These are phyloP conservation scores for Tenthredo scrophulariae DNA, from an alignment of 2,888 invertebrate genomes.

Conservation along the genomic window DNA sequence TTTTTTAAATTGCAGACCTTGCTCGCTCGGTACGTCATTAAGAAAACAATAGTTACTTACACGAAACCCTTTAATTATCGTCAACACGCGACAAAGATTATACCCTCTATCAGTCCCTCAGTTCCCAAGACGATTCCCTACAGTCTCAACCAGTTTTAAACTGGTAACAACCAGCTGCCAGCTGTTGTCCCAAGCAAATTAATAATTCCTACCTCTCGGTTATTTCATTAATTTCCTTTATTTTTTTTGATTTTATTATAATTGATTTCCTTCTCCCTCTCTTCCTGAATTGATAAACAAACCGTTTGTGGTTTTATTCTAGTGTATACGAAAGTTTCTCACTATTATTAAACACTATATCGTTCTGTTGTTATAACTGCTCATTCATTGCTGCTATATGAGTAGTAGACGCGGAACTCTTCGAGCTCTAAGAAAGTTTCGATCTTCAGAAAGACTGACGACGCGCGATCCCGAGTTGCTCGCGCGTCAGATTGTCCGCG, in stretches of 20 bases:
- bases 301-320: neutral
- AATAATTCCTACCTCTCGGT: neutral
- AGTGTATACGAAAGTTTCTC: neutral
- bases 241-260: neutral
- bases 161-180: slow-evolving; percentile 40
- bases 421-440: neutral
- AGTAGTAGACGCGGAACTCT: neutral
- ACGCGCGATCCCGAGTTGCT: neutral
- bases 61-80: slow-evolving; percentile 14
- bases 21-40: neutral
- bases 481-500: slow-evolving; percentile 31
- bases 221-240: neutral
- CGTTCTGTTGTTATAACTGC: neutral
- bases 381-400: neutral
- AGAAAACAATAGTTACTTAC: slow-evolving; percentile 8
- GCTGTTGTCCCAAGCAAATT: slow-evolving; percentile 37
- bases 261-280: neutral
- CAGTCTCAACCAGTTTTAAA: slow-evolving; percentile 9
- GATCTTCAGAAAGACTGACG: neutral
- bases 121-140: slow-evolving; percentile 5
- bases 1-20: slow-evolving; percentile 2
- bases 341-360: neutral
- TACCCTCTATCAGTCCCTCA: slow-evolving; percentile 18
- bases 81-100: slow-evolving; percentile 43
- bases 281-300: neutral